These are phyloP conservation scores for Aromia moschata DNA, from an alignment of 2,888 invertebrate species.

Conservation along the genomic window DNA sequence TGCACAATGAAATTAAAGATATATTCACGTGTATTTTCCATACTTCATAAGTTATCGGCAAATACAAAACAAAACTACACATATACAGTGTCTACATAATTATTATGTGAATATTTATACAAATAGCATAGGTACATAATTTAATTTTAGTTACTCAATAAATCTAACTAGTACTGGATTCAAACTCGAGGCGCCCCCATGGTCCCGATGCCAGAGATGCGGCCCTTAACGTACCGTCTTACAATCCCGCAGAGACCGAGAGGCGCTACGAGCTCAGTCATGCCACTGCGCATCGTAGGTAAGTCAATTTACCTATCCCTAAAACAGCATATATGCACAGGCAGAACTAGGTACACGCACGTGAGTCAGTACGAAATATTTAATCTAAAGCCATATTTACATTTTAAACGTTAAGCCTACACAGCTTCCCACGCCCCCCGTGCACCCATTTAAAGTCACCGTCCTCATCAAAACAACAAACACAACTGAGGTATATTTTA, in stretches of 20 bases:
- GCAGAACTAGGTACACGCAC: slow-evolving; percentile 57
- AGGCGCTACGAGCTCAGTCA: slow-evolving; percentile 53
- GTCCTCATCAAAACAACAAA: too few relatives aligned
- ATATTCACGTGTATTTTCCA: slow-evolving; percentile 59
- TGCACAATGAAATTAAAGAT: slow-evolving; percentile 51
- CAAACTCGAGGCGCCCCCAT: slow-evolving; percentile 33
- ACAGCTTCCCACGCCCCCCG: too few relatives aligned
- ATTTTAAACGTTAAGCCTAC: slow-evolving; percentile 41
- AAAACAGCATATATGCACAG: slow-evolving; percentile 43
- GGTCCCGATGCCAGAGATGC: slow-evolving; percentile 44
- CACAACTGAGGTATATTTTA: too few relatives aligned
- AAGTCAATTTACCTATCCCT: slow-evolving; percentile 45
- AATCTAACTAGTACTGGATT: slow-evolving; percentile 42
- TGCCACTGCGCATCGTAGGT: slow-evolving; percentile 55
- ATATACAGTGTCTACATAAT: slow-evolving; percentile 63
- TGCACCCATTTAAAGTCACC: too few relatives aligned
- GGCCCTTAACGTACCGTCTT: slow-evolving; percentile 62
- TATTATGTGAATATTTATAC: slow-evolving; percentile 64
- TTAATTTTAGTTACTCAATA: slow-evolving; percentile 55
- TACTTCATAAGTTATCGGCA: slow-evolving; percentile 59
- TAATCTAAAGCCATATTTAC: slow-evolving; percentile 57
- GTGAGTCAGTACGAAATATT: slow-evolving; percentile 53
- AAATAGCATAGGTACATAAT: slow-evolving; percentile 64
- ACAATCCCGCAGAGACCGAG: slow-evolving; percentile 45
- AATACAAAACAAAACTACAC: slow-evolving; percentile 64